Evolutionary conservation across 2,113 vertebrate genomes (phyloP), one percentile per base, ranked within the genome.

Genomic region (Charina bottae): DNA sequence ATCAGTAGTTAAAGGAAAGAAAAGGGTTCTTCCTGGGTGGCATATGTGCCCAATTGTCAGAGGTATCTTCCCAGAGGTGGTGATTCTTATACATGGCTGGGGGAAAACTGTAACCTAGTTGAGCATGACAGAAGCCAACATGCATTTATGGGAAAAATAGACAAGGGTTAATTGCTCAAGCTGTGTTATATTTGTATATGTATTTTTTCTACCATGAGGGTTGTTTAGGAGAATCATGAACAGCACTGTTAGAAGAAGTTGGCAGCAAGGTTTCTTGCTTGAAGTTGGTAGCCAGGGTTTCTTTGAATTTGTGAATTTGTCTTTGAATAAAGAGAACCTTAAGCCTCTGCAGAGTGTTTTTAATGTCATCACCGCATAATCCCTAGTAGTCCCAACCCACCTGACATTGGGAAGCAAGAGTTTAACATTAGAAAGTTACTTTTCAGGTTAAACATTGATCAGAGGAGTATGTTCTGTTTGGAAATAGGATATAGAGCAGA

Each of bases 391-490:
- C 37, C 11, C 62, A 90, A 17, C 53, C 37, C 19, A 12, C 21
- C 37, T 92, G 86, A 17, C 37, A 24, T 88, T 92, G 59, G 54
- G 56, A 49, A 42, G 8, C 24, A 78, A 54, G 62, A 10, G 7
- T 55, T 91, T 84, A 84, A 42, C 62, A 55, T 58, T 62, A 12
- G 62, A 89, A 78, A 89, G 78, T 62, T 58, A 85, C 42, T 23
- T 49, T 84, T 84, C 46, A 84, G 46, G 28, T 21, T 60, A 17
- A 87, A 92, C 33, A 64, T 55, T 89, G 88, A 1, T 86, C 2
- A 13, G 11, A 23, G 6, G 37, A 88, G 87, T 91, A 37, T 83
- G 88, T 53, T 60, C 54, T 49, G 89, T 93, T 91, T 94, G 89
- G 85, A 49, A 55, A 55, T 26, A 42, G 59, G 58, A 55, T 56